phyloP scores from a whole-genome alignment of 2,797 vertebrate species.

The Pangasius djambal region DNA sequence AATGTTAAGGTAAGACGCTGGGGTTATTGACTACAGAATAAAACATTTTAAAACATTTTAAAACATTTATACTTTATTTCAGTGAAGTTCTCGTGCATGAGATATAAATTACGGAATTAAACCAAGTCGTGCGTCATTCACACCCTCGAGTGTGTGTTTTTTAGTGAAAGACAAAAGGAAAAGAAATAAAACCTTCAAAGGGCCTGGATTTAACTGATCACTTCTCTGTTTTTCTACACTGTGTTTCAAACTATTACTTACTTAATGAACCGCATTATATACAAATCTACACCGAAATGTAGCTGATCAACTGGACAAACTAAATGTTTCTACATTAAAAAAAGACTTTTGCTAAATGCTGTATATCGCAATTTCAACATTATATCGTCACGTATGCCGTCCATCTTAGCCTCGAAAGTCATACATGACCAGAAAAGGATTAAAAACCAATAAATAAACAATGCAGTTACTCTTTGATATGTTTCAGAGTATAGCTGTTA shows the following conservation, averaged over 20 bases:
- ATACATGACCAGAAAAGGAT: background rate
- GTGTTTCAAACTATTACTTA: background rate
- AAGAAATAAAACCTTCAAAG: background rate
- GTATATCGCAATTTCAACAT: background rate
- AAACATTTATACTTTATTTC: background rate
- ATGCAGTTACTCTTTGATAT: background rate
- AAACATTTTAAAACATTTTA: background rate
- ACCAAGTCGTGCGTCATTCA: background rate
- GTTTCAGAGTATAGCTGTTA: background rate
- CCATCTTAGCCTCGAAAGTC: background rate
- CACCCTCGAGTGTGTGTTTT: background rate
- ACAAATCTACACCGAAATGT: background rate
- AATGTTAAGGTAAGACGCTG: conserved; percentile 73
- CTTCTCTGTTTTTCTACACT: background rate
- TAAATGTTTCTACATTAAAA: too few species aligned
- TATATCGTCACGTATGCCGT: background rate
- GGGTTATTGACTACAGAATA: background rate
- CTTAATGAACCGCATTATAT: background rate
- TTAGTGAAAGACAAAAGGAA: background rate
- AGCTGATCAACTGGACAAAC: background rate
- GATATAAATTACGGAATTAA: background rate
- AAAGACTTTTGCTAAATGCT: too few species aligned
- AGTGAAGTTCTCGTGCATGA: background rate
- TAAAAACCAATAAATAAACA: background rate
- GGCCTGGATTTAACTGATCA: too few species aligned